Evolutionary conservation across 2,113 vertebrate species (phyloP).

Genomic region (Platichthys flesus): DNA sequence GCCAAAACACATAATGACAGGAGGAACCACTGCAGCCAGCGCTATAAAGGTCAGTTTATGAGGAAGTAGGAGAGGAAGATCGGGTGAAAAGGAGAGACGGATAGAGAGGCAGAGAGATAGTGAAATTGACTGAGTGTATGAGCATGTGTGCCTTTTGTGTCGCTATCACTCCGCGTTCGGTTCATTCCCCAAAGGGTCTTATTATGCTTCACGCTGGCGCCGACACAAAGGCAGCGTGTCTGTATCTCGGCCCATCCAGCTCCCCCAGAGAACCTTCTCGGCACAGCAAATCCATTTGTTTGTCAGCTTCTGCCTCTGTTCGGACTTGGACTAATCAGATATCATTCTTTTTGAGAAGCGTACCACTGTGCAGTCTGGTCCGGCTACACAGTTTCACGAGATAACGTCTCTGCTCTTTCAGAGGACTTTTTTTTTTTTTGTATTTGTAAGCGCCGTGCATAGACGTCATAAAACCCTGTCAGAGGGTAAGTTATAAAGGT

Average conservation of each 20-base stretch:
- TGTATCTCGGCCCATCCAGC: slow-evolving; percentile 66
- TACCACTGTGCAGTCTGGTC: slow-evolving; percentile 47
- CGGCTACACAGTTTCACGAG: slow-evolving; percentile 44
- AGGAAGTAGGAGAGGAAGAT: slow-evolving; percentile 6
- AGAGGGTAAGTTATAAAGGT: slow-evolving; percentile 18
- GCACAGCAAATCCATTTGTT: slow-evolving; percentile 80
- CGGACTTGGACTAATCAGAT: slow-evolving; percentile 74
- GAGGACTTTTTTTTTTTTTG: slow-evolving; percentile 16
- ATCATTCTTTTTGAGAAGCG: slow-evolving; percentile 67
- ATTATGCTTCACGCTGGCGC: slow-evolving; percentile 71
- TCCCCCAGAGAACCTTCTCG: slow-evolving; percentile 75
- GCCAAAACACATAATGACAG: slow-evolving; percentile 44
- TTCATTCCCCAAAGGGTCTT: slow-evolving; percentile 82
- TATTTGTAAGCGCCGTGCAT: slow-evolving; percentile 17
- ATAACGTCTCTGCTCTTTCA: slow-evolving; percentile 58
- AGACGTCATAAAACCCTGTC: slow-evolving; percentile 26
- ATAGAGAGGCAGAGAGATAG: slow-evolving; percentile 38
- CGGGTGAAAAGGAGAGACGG: slow-evolving; percentile 10
- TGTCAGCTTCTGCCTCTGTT: slow-evolving; percentile 71
- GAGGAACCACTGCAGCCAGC: neutral
- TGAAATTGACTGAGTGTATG: slow-evolving; percentile 71
- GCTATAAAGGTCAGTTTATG: slow-evolving; percentile 63
- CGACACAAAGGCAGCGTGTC: slow-evolving; percentile 74
- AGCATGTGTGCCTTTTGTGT: slow-evolving; percentile 74
- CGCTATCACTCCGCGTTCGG: slow-evolving; percentile 68